Evolutionary conservation across 2,113 vertebrate species (phyloP), one percentile per base, ranked within the genome.

Genomic region (human): DNA sequence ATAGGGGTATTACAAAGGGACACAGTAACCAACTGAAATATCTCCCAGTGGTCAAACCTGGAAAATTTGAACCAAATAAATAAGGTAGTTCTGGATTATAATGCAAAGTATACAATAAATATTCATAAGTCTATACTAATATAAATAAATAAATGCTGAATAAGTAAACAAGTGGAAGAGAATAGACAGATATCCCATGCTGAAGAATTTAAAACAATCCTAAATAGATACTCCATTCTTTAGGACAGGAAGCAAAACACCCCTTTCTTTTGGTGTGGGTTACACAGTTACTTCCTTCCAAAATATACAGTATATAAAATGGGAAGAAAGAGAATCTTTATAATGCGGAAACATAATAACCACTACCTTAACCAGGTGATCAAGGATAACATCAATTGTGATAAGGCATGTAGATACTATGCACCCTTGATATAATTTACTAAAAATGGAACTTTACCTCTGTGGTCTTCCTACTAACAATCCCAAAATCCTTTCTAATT

Each of bases 121-220:
- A 45, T 25, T 17, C 16, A 38, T 14, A 6, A 70, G 14, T 3
- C 17, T 79, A 12, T 20, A 48, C 16, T 70, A 40, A 68, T 23
- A 16, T 50, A 50, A 50, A 90, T 25, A 61, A 96, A 43, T 6
- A 70, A 48, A 59, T 48, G 32, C 12, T 66, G 38, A 61, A n/a
- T 9, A 45, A 88, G 57, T 73, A 45, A 84, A 48, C 27, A 82
- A n/a, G 17, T n/a, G 50, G 50, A 50, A 50, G 50, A 50, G 50
- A 50, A 50, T 50, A 50, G 50, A 50, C 50, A 50, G 14, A n/a
- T 83, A 89, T 30, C 4, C 8, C 20, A 86, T 27, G 50, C 3
- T 82, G 40, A 82, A 86, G 17, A 68, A 48, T 40, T 92, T 87
- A 32, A 52, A 81, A 81, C 50, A 89, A 89, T 22, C 27, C 35